phyloP scores from a whole-genome alignment of 2,797 vertebrate genomes.

The Pteronotus mesoamericanus region DNA sequence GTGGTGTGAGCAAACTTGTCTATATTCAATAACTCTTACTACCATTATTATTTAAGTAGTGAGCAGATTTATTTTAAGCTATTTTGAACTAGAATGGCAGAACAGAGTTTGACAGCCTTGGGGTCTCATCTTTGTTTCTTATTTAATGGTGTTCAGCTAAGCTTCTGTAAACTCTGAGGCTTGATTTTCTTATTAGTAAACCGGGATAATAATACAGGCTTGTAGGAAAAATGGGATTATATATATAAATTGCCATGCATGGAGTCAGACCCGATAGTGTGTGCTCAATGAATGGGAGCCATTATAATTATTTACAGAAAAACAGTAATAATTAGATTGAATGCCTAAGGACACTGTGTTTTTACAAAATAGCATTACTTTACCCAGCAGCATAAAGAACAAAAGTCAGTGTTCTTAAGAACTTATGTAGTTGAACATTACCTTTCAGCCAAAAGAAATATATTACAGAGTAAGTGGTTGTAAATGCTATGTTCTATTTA shows the following conservation, averaged over 20 bases:
- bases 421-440: slow-evolving; percentile 56
- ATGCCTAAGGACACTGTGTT: slow-evolving; percentile 45
- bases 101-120: neutral
- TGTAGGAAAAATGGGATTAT: slow-evolving; percentile 51
- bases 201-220: slow-evolving; percentile 27
- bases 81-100: neutral
- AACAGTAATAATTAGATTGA: slow-evolving; percentile 49
- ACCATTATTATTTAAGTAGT: neutral
- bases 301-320: slow-evolving; percentile 63
- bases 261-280: neutral
- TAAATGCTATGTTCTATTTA: slow-evolving; percentile 75
- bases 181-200: slow-evolving; percentile 29
- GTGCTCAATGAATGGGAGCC: slow-evolving; percentile 41
- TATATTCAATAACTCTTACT: neutral
- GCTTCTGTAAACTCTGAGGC: neutral
- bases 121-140: slow-evolving; percentile 12
- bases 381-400: slow-evolving; percentile 65
- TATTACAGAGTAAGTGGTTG: slow-evolving; percentile 68
- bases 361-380: slow-evolving; percentile 62
- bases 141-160: slow-evolving; percentile 30
- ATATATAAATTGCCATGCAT: slow-evolving; percentile 42
- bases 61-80: neutral
- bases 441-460: slow-evolving; percentile 73
- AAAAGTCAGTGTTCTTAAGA: slow-evolving; percentile 67
- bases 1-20: neutral